phyloP scores from a whole-genome alignment of 1,140 invertebrate genomes.

The Trigoniulus corallinus region DNA sequence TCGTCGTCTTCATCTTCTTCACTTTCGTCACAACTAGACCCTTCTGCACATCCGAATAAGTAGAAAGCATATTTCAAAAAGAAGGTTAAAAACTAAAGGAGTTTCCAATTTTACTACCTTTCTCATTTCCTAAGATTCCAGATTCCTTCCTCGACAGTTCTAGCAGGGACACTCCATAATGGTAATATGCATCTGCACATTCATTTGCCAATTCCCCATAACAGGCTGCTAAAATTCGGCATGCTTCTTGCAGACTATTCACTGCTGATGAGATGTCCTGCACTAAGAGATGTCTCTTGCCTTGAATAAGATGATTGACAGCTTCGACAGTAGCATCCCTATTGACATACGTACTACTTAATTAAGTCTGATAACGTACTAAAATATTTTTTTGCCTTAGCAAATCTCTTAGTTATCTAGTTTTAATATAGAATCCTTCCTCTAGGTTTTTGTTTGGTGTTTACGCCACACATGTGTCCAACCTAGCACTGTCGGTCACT shows the following conservation, averaged over 20 bases:
- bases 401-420: too few relatives aligned
- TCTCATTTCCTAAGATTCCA: slow-evolving; percentile 54
- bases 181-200: slow-evolving; percentile 64
- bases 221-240: slow-evolving; percentile 44
- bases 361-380: too few relatives aligned
- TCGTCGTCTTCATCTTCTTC: slow-evolving; percentile 15
- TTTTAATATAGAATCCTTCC: too few relatives aligned
- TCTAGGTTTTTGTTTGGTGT: too few relatives aligned
- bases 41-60: background rate
- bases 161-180: slow-evolving; percentile 59
- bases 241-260: slow-evolving; percentile 52
- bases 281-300: slow-evolving; percentile 59
- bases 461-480: too few relatives aligned
- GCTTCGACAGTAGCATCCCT: slow-evolving; percentile 20
- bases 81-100: background rate
- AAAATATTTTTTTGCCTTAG: too few relatives aligned
- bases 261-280: slow-evolving; percentile 60
- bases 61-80: background rate
- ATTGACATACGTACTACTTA: too few relatives aligned
- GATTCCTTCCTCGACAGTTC: slow-evolving; percentile 61
- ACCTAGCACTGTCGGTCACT: too few relatives aligned
- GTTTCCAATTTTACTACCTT: slow-evolving; percentile 33
- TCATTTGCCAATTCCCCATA: slow-evolving; percentile 59
- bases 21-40: slow-evolving; percentile 8
- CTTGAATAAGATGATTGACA: slow-evolving; percentile 39